phyloP scores from a whole-genome alignment of 23 tunicate species.

The Phallusia fumigata region DNA sequence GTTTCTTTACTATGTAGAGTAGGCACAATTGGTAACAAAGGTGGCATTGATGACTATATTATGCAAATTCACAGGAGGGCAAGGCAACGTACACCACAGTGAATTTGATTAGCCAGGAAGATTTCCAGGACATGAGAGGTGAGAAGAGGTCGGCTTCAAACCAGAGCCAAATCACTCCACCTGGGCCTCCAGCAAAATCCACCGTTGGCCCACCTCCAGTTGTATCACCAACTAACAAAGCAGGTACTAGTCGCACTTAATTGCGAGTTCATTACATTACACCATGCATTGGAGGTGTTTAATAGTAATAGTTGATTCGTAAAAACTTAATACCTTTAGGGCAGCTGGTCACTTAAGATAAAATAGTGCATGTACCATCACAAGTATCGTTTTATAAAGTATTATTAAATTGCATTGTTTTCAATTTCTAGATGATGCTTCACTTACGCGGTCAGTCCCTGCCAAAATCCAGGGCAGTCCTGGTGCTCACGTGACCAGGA shows the following conservation, averaged over 20 bases:
- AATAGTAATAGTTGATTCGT: no score
- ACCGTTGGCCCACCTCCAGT: slow-evolving; percentile 45
- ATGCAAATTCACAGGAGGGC: slow-evolving; percentile 41
- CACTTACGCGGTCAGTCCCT: slow-evolving; percentile 19
- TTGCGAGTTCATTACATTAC: background rate
- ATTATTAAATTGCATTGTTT: background rate
- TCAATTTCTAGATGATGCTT: background rate
- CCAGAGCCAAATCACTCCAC: slow-evolving; percentile 84
- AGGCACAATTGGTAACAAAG: no score
- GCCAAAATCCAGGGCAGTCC: slow-evolving; percentile 30
- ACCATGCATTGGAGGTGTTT: background rate
- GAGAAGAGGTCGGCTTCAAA: slow-evolving; percentile 20
- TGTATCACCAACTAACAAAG: background rate
- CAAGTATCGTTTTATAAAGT: no score
- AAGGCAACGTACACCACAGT: slow-evolving; percentile 61
- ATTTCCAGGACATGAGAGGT: slow-evolving; percentile 59
- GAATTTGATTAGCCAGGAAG: slow-evolving; percentile 67
- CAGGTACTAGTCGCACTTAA: background rate
- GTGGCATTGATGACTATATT: no score
- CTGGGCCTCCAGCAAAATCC: slow-evolving; percentile 68
- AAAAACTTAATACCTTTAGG: no score
- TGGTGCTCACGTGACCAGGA: slow-evolving; percentile 24
- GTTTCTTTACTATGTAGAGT: no score
- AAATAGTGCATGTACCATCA: no score
- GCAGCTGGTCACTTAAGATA: no score